A percentile compares a stretch with the other conserved stretches of the same genome.
phyloP scores from a whole-genome alignment of 2,113 vertebrate species.

The Protomyctophum bolini region DNA sequence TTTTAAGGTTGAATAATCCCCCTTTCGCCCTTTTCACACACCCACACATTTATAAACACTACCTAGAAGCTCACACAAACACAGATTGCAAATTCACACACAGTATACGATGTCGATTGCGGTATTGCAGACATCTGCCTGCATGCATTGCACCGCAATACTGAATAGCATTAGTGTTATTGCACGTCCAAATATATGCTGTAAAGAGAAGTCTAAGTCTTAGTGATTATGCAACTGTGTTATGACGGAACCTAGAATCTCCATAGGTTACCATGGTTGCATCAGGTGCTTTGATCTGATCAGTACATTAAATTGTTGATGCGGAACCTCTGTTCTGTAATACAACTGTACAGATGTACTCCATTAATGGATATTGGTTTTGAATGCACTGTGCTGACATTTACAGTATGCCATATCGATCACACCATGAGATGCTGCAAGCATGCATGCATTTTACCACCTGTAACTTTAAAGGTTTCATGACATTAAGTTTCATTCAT shows the following conservation, averaged over 20 bases:
- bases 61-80: constrained; percentile 3
- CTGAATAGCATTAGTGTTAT: constrained; percentile 31
- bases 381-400: too few relatives aligned
- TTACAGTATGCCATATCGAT: too few relatives aligned
- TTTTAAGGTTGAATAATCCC: not conserved
- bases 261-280: constrained; percentile 62
- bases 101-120: not conserved
- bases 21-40: too few relatives aligned
- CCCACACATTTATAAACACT: not conserved
- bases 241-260: constrained; percentile 29
- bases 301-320: constrained; percentile 22
- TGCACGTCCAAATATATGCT: too few relatives aligned
- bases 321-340: constrained; percentile 1
- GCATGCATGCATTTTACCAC: too few relatives aligned
- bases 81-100: not conserved
- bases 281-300: constrained; percentile 44
- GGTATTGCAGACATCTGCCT: not conserved
- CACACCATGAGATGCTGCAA: too few relatives aligned
- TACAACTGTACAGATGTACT: not conserved
- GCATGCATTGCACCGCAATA: constrained; percentile 3
- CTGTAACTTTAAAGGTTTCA: too few relatives aligned
- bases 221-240: constrained; percentile 51
- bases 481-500: too few relatives aligned
- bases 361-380: not conserved
- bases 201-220: constrained; percentile 38